Evolutionary conservation across 2,113 vertebrate species (phyloP).

Genomic region (Hystrix brachyura): DNA sequence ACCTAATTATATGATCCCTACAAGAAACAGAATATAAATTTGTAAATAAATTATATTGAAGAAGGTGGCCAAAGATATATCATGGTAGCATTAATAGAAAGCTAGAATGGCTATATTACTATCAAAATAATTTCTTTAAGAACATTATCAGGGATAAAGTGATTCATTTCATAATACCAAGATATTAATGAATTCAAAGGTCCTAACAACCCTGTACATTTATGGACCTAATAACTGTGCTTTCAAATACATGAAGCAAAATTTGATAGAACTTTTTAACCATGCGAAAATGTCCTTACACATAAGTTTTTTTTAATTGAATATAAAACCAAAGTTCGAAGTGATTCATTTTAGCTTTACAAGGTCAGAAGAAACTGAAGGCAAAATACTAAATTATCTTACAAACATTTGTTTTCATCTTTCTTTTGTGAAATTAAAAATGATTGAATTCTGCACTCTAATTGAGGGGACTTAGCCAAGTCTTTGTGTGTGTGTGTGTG

Average conservation of each 20-base stretch:
- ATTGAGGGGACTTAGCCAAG: neutral
- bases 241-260: constrained; percentile 1
- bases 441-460: neutral
- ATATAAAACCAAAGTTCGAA: constrained; percentile 12
- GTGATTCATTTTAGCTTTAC: neutral
- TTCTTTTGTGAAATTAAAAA: neutral
- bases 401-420: neutral
- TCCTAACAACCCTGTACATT: neutral
- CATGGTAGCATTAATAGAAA: neutral
- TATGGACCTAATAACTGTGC: neutral
- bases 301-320: neutral
- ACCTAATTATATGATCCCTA: neutral
- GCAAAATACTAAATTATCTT: neutral
- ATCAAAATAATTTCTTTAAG: neutral
- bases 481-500: too few species aligned
- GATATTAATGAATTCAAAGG: neutral
- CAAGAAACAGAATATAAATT: neutral
- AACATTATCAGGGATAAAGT: neutral
- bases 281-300: neutral
- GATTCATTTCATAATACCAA: neutral
- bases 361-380: neutral
- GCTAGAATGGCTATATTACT: neutral
- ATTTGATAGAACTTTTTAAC: neutral
- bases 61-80: neutral
- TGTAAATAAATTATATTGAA: neutral